Percentiles rank a stretch among this genome's conserved stretches.
These are phyloP conservation scores for Solenodon paradoxus DNA, from an alignment of 2,113 vertebrate species.

Conservation along the genomic window DNA sequence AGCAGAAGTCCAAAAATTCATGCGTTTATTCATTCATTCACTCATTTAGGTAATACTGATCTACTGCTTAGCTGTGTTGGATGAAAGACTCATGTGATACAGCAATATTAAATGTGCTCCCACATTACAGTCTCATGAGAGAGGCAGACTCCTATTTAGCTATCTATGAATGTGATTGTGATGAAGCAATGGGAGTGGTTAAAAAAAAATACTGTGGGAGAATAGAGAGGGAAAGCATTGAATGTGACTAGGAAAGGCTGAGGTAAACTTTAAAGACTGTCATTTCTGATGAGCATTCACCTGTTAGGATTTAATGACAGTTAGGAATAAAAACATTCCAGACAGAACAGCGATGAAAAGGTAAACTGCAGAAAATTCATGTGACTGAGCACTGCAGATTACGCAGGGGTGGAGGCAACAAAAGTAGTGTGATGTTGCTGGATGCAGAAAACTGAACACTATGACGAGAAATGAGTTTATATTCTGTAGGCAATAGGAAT, in stretches of 20 bases:
- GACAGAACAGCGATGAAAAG: background rate
- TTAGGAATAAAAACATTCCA: background rate
- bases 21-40: too few species aligned
- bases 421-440: background rate
- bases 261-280: background rate
- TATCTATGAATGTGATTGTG: background rate
- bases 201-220: background rate
- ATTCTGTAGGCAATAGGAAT: background rate
- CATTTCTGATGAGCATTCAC: background rate
- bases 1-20: background rate
- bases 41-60: background rate
- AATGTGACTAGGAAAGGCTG: background rate
- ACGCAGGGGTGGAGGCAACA: background rate
- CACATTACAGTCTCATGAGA: background rate
- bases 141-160: background rate
- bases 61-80: background rate
- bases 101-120: background rate
- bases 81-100: background rate
- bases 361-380: too few species aligned
- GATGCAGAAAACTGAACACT: background rate
- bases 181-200: background rate
- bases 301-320: background rate
- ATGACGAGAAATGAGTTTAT: background rate
- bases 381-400: background rate
- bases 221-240: background rate